These are phyloP conservation scores for Xestobium rufovillosum DNA, from an alignment of 2,888 invertebrate species.

Conservation along the genomic window DNA sequence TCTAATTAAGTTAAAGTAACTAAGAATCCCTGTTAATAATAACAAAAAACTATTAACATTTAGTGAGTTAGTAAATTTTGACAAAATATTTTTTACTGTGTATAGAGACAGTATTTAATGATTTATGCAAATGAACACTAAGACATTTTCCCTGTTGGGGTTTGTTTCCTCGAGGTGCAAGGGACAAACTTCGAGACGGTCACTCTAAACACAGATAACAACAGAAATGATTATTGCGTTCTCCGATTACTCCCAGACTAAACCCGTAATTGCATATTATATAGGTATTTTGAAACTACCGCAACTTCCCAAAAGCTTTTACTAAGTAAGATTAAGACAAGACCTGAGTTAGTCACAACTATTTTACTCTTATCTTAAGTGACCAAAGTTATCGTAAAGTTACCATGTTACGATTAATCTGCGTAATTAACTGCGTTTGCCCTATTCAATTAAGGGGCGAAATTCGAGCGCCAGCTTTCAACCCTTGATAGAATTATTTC, in stretches of 20 bases:
- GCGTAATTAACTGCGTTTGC: too few relatives aligned
- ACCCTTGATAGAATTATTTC: too few relatives aligned
- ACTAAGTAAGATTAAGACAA: slow-evolving; percentile 2
- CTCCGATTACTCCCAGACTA: slow-evolving; percentile 1
- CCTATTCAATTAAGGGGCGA: too few relatives aligned
- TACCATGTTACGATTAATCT: too few relatives aligned
- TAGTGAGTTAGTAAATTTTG: too few relatives aligned
- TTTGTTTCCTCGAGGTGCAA: not conserved
- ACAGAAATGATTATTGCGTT: not conserved
- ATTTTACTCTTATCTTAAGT: not conserved
- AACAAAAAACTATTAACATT: too few relatives aligned
- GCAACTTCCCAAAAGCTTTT: too few relatives aligned
- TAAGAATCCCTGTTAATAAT: too few relatives aligned
- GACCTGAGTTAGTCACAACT: not conserved
- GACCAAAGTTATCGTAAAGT: too few relatives aligned
- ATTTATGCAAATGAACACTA: not conserved
- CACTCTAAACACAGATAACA: not conserved
- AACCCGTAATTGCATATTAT: not conserved
- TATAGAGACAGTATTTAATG: not conserved
- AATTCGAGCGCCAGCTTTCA: too few relatives aligned
- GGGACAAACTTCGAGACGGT: not conserved
- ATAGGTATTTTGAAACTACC: not conserved
- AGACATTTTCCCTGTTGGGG: not conserved
- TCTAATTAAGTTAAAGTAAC: too few relatives aligned
- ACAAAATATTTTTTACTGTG: too few relatives aligned